Evolutionary conservation across 1,140 invertebrate species (phyloP).

Genomic region (Branchinecta lindahli): DNA sequence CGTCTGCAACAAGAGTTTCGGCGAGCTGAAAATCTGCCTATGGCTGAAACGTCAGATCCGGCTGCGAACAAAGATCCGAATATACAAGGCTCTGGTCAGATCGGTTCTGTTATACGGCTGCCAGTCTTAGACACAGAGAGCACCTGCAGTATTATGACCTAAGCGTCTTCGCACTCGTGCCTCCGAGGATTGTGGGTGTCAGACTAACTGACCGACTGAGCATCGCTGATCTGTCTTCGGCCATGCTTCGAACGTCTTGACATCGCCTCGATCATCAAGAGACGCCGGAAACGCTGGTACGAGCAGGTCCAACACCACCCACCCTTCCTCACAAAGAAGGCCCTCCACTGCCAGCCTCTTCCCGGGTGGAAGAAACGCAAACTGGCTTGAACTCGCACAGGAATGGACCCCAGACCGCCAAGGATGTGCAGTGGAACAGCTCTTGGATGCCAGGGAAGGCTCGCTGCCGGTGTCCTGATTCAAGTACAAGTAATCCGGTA

Average conservation of each 20-base stretch:
- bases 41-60: not conserved
- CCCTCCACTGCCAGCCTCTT: constrained; percentile 3
- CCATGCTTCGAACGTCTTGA: not conserved
- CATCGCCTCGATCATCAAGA: not conserved
- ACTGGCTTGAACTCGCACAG: no score
- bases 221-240: not conserved
- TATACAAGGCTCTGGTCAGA: not conserved
- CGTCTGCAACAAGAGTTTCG: not conserved
- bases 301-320: not conserved
- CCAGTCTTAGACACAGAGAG: not conserved
- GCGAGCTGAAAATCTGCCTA: not conserved
- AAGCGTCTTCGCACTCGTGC: not conserved
- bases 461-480: no score
- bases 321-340: not conserved
- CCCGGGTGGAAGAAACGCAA: not conserved
- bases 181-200: not conserved
- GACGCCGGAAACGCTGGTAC: not conserved
- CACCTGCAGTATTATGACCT: not conserved
- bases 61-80: not conserved
- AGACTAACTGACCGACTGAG: not conserved
- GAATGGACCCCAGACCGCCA: no score
- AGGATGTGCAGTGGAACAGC: no score
- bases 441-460: no score
- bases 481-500: no score
- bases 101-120: constrained; percentile 3